A percentile compares a stretch with the other conserved stretches of the same genome.
phyloP scores from a whole-genome alignment of 2,113 vertebrate species.

The Sterrhoptilus dennistouni region DNA sequence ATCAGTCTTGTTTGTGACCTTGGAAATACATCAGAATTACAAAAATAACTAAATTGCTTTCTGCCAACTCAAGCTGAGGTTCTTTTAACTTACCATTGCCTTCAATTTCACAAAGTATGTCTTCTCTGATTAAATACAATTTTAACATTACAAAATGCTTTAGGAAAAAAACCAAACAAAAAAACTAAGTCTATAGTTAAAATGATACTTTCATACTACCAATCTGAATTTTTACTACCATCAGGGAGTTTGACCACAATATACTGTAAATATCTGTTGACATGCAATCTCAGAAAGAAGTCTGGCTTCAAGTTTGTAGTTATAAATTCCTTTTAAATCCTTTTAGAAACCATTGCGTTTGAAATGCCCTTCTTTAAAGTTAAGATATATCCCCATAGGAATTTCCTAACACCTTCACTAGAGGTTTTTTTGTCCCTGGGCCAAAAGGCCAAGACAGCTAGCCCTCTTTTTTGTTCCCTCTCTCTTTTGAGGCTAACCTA shows the following conservation, averaged over 20 bases:
- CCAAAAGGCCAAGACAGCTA: background rate
- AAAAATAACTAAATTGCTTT: conserved; percentile 49
- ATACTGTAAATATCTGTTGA: background rate
- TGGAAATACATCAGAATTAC: background rate
- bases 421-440: background rate
- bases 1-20: conserved; percentile 45
- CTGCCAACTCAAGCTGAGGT: background rate
- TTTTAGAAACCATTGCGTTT: background rate
- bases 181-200: background rate
- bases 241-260: background rate
- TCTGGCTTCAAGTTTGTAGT: background rate
- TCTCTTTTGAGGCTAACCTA: background rate
- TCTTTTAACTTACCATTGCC: conserved; percentile 20
- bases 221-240: conserved; percentile 24
- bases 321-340: background rate
- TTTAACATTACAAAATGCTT: background rate
- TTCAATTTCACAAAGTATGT: conserved; percentile 16
- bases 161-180: background rate
- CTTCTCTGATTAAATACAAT: background rate
- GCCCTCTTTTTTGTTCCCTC: background rate
- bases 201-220: background rate
- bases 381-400: background rate
- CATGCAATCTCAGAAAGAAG: background rate
- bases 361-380: background rate
- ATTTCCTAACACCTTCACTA: background rate